phyloP scores from a whole-genome alignment of 2,797 vertebrate genomes.

The Pipistrellus kuhlii region DNA sequence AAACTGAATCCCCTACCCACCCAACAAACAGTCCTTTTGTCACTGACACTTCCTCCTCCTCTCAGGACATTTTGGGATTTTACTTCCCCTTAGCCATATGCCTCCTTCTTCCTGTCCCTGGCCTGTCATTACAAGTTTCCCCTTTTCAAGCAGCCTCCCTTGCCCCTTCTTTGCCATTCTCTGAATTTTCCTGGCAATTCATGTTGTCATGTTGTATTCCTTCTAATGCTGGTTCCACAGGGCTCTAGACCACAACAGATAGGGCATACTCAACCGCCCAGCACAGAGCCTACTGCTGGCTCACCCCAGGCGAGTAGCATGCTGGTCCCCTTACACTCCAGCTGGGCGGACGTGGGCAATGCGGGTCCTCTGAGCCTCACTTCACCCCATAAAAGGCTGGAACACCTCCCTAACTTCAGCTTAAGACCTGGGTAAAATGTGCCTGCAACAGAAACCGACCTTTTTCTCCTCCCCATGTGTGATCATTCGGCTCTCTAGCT shows the following conservation, averaged over 20 bases:
- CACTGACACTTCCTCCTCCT: background rate
- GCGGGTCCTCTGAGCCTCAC: background rate
- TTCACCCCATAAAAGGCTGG: background rate
- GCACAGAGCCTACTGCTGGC: background rate
- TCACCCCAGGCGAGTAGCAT: background rate
- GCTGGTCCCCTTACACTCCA: background rate
- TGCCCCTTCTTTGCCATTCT: background rate
- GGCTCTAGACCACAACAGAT: background rate
- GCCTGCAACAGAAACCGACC: background rate
- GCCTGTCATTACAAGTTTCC: background rate
- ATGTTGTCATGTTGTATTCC: background rate
- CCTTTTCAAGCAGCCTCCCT: background rate
- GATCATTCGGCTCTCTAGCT: background rate
- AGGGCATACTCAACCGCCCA: too few species aligned
- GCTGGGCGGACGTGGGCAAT: accelerated
- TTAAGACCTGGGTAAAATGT: background rate
- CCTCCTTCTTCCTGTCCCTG: background rate
- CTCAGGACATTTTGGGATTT: background rate
- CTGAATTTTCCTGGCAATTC: background rate
- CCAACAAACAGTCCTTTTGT: background rate
- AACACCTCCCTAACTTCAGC: background rate
- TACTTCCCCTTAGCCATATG: background rate
- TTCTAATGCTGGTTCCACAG: background rate
- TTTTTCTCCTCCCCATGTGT: background rate
- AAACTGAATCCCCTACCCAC: background rate